Evolutionary conservation across 2,113 vertebrate genomes (phyloP), one percentile per base, ranked within the genome.

Genomic region (Rousettus leschenaultii): DNA sequence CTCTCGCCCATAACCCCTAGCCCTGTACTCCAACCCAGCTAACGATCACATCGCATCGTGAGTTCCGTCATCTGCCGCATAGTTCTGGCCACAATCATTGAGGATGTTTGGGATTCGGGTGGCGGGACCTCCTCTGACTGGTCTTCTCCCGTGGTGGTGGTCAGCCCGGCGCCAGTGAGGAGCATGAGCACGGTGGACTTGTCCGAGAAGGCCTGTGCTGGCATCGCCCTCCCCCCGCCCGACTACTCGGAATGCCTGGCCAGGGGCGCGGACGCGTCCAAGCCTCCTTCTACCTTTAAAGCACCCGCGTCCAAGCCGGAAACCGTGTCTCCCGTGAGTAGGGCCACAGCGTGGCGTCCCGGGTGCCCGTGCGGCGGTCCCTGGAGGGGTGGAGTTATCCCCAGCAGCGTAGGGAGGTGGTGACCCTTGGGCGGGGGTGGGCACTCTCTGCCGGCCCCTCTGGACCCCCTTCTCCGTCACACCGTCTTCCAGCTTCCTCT

Each of bases 161-260:
- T 96, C 93, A 99, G 98, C 92, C 80, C 98, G 3, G 98, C 98
- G 0, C 99, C 99, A 0, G 95, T 99, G 70, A 98, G 98, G 38
- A 98, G 98, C 48, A 90, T 99, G 6, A 99, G 99, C 45, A 98
- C 98, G 0, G 98, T 97, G 95, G 99, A 99, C 93, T 96, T 99
- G 45, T 96, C 98, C 2, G 99, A 99, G 70, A 99, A 99, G 61
- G 98, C 98, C 30, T 96, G 97, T 0, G 98, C 99, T 40, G 94
- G 99, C 80, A 98, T 99, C 73, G 99, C 99, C 88, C 98, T 99
- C 79, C 99, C 99, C 0, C 99, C 99, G 0, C 99, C 99, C 1
- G 99, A 99, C 97, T 99, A 99, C 95, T 95, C 98, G 82, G 98
- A 99, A 30, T 79, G 98, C 48, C 1, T 82, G 1, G 96, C 97